Conservation (phyloP, 2,113 vertebrate species). For the Hypanus sabinus region DNA sequence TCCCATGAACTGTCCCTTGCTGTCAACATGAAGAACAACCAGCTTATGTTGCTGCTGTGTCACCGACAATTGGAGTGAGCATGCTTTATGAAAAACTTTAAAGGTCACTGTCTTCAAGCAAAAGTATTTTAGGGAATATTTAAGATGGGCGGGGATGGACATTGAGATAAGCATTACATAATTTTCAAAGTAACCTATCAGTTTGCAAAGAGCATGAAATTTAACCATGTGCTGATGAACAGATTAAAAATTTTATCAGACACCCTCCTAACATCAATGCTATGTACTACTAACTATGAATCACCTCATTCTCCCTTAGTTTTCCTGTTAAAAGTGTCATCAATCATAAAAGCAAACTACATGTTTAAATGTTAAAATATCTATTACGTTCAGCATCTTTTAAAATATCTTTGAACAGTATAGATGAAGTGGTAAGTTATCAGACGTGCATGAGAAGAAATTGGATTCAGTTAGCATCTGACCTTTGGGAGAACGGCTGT, state of each 20-base stretch:
- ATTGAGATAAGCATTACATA: background rate
- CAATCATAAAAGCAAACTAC: background rate
- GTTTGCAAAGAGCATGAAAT: background rate
- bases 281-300: background rate
- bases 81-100: conserved; percentile 22
- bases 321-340: background rate
- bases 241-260: background rate
- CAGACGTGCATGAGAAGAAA: background rate
- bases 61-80: background rate
- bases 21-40: background rate
- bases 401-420: background rate
- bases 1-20: background rate
- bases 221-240: background rate
- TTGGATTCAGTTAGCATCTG: too few species aligned
- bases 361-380: background rate
- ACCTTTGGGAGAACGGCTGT: background rate
- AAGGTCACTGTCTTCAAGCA: background rate
- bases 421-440: background rate
- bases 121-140: background rate
- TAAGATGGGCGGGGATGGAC: background rate
- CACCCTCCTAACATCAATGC: background rate
- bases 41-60: background rate
- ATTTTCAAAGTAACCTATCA: background rate
- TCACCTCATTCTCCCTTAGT: background rate
- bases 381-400: background rate